Conservation (phyloP, 2,888 invertebrate species). For the Amiota minor region DNA sequence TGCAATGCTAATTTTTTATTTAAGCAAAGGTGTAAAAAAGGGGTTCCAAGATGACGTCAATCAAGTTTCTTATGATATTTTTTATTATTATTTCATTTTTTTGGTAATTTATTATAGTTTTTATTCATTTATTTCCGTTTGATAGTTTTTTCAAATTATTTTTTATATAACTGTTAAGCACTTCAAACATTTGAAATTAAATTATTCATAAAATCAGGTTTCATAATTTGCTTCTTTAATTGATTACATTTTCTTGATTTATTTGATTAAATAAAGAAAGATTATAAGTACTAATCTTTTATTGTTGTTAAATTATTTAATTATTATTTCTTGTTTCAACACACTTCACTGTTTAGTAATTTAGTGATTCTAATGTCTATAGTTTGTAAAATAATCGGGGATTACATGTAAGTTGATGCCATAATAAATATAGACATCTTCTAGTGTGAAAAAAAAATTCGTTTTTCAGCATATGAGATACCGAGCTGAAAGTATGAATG, state of each 20-base stretch:
- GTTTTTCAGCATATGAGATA: no score
- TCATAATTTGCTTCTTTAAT: not conserved
- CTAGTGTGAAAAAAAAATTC: no score
- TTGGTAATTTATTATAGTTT: not conserved
- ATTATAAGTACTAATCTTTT: not conserved
- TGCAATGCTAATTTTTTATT: no score
- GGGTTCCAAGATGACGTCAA: not conserved
- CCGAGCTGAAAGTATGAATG: no score
- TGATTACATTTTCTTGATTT: not conserved
- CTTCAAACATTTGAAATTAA: slow-evolving; percentile 7
- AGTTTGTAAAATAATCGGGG: no score
- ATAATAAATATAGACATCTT: no score
- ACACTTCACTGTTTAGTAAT: no score
- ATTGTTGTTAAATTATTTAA: no score
- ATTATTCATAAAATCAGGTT: not conserved
- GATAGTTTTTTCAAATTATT: not conserved
- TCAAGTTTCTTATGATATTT: not conserved
- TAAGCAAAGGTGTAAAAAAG: not conserved
- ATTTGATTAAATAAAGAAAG: not conserved
- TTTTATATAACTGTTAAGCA: not conserved
- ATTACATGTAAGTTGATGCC: no score
- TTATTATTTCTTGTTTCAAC: no score
- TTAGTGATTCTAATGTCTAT: no score
- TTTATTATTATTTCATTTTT: not conserved
- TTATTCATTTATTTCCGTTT: slow-evolving; percentile 7